Evolutionary conservation across 2,113 vertebrate species (phyloP).

Genomic region (Brachypteracias leptosomus): DNA sequence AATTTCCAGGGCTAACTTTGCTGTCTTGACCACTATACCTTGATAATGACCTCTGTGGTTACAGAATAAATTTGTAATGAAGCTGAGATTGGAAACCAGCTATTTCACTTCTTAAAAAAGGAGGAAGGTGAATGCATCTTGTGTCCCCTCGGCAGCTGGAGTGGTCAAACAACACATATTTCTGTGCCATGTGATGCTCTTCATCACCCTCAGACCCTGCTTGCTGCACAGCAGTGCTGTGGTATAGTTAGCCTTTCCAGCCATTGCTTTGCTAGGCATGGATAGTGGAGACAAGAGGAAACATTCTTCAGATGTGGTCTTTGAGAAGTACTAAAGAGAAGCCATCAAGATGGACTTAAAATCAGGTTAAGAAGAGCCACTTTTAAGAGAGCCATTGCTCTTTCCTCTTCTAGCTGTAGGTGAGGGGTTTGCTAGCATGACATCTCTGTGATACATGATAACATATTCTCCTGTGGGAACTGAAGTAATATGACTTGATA

Average conservation of each 20-base stretch:
- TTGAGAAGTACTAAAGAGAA: not conserved
- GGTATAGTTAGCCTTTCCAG: not conserved
- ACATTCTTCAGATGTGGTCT: not conserved
- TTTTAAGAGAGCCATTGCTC: not conserved
- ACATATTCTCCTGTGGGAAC: not conserved
- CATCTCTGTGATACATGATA: not conserved
- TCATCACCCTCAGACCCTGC: not conserved
- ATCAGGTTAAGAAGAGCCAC: not conserved
- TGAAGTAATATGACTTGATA: not conserved
- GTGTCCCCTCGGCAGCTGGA: not conserved
- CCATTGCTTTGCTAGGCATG: not conserved
- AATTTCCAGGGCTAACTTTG: not conserved
- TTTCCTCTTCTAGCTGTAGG: not conserved
- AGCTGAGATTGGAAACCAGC: not conserved
- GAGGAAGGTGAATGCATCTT: not conserved
- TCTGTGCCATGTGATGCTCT: not conserved
- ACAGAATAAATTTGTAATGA: not conserved
- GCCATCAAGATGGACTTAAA: not conserved
- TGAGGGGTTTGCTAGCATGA: not conserved
- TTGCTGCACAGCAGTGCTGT: not conserved
- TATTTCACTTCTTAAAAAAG: too few species aligned
- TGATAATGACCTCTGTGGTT: not conserved
- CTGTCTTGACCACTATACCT: not conserved
- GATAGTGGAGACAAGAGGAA: not conserved
- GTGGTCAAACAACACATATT: not conserved